phyloP scores from a whole-genome alignment of 2,888 invertebrate genomes.

The Harmothoe impar region DNA sequence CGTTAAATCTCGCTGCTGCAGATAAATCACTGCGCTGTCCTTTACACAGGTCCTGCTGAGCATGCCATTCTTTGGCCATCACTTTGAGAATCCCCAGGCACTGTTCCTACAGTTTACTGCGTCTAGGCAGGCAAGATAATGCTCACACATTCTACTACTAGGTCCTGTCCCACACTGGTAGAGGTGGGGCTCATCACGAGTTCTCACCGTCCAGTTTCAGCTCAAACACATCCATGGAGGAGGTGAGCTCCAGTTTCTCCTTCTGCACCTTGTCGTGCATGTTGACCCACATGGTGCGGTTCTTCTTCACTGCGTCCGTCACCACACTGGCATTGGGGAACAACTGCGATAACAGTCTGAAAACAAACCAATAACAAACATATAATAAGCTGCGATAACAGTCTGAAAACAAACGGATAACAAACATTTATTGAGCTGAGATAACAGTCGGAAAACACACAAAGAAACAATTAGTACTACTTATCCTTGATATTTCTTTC shows the following conservation, averaged over 20 bases:
- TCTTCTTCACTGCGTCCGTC: slow-evolving; percentile 77
- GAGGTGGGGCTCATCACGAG: slow-evolving; percentile 10
- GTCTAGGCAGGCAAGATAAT: slow-evolving; percentile 16
- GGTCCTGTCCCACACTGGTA: not conserved
- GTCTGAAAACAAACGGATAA: slow-evolving; percentile 82
- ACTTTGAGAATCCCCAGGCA: not conserved
- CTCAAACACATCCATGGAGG: slow-evolving; percentile 68
- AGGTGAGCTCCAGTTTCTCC: slow-evolving; percentile 27
- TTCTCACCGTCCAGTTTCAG: slow-evolving; percentile 66
- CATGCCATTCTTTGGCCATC: not conserved
- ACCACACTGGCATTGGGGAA: slow-evolving; percentile 76
- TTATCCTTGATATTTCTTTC: too few species aligned
- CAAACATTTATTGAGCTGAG: slow-evolving; percentile 69
- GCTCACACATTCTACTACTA: not conserved
- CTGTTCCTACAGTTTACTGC: not conserved
- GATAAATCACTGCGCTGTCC: too few species aligned
- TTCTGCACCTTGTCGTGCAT: slow-evolving; percentile 77
- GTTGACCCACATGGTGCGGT: slow-evolving; percentile 79
- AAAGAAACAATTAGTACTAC: slow-evolving; percentile 74
- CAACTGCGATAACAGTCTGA: slow-evolving; percentile 79
- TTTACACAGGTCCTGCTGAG: not conserved
- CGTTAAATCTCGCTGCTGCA: too few species aligned
- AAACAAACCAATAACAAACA: slow-evolving; percentile 77
- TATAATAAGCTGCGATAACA: slow-evolving; percentile 74
- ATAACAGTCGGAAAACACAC: slow-evolving; percentile 81